Conservation (phyloP, 2,113 vertebrate species). For the Cygnus buccinator region DNA sequence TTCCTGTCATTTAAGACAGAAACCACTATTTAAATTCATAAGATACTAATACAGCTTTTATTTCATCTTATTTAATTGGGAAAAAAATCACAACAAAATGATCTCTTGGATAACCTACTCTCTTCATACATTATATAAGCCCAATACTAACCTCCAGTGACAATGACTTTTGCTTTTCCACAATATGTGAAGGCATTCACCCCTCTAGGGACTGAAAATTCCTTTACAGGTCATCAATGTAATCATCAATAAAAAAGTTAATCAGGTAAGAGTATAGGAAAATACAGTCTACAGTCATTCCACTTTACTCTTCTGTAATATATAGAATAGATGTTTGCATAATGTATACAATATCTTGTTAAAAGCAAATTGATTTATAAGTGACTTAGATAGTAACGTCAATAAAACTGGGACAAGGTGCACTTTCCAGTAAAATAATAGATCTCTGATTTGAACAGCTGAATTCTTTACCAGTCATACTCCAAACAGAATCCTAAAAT, state of each 20-base stretch:
- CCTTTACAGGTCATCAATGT: conserved; percentile 71
- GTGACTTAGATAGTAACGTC: not conserved
- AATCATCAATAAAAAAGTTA: conserved; percentile 13
- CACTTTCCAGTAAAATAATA: not conserved
- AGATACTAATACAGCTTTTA: not conserved
- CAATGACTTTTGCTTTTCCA: conserved; percentile 75
- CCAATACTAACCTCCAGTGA: conserved; percentile 74
- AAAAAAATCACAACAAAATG: not conserved
- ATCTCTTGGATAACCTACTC: not conserved
- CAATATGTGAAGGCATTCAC: conserved; percentile 79
- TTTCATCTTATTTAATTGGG: not conserved
- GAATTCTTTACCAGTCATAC: not conserved
- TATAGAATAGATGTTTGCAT: not conserved
- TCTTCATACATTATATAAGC: not conserved
- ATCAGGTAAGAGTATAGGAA: not conserved
- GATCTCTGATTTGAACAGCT: not conserved
- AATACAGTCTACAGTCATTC: not conserved
- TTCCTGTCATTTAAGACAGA: not conserved
- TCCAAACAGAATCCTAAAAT: not conserved
- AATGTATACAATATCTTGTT: not conserved
- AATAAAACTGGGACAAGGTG: not conserved
- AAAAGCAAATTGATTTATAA: not conserved
- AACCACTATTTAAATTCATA: not conserved
- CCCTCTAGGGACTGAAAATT: conserved; percentile 76
- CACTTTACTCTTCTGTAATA: not conserved